phyloP scores from a whole-genome alignment of 2,888 invertebrate species.

The Parnassius glacialis region DNA sequence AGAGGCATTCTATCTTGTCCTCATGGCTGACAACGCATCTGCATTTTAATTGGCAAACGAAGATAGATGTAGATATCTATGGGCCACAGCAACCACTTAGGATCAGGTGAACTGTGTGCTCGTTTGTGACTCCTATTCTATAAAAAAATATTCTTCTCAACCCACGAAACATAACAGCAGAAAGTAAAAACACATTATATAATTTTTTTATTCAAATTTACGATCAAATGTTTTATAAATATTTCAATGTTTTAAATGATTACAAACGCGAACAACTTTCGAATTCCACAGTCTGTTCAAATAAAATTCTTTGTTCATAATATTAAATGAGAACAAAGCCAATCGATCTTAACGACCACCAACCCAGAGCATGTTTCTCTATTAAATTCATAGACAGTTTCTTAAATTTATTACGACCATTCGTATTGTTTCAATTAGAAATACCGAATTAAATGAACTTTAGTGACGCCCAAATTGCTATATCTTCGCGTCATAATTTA shows the following conservation, averaged over 20 bases:
- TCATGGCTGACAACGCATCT: no score
- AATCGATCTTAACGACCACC: constrained; percentile 67
- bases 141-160: no score
- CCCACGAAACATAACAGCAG: no score
- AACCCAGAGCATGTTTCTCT: constrained; percentile 53
- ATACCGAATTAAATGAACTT: constrained; percentile 66
- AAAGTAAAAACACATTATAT: no score
- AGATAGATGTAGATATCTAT: no score
- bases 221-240: background rate
- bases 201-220: background rate
- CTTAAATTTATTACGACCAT: constrained; percentile 61
- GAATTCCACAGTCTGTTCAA: constrained; percentile 20
- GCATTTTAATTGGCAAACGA: no score
- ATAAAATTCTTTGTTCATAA: constrained; percentile 31
- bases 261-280: constrained; percentile 10
- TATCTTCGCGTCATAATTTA: constrained; percentile 55
- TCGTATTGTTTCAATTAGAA: constrained; percentile 76
- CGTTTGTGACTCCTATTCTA: no score
- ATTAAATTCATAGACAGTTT: constrained; percentile 56
- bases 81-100: no score
- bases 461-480: constrained; percentile 73
- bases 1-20: no score
- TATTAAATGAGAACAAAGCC: constrained; percentile 45
- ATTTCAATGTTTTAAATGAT: background rate
- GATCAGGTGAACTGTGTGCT: no score